phyloP scores from a whole-genome alignment of 2,888 invertebrate species.

The Taenaris catops region DNA sequence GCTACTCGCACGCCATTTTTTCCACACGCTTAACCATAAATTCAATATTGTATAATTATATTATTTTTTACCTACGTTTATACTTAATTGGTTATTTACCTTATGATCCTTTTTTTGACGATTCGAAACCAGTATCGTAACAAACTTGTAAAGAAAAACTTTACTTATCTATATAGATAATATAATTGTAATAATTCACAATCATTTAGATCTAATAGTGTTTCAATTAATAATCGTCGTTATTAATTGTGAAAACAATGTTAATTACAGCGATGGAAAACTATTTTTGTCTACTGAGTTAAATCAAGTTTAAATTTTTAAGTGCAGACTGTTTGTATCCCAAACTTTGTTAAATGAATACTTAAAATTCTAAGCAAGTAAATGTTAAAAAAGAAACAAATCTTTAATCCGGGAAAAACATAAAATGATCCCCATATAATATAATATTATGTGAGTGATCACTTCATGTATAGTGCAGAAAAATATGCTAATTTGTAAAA shows the following conservation, averaged over 20 bases:
- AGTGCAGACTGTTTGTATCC: no score
- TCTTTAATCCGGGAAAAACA: no score
- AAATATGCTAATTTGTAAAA: no score
- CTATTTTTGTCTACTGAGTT: not conserved
- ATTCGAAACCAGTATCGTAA: conserved; percentile 18
- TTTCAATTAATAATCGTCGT: conserved; percentile 1
- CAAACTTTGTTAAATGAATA: no score
- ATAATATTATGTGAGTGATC: no score
- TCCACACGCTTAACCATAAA: conserved; percentile 32
- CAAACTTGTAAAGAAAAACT: conserved; percentile 15
- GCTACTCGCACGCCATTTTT: conserved; percentile 47
- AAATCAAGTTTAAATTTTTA: conserved; percentile 6
- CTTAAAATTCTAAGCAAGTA: no score
- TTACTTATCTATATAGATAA: conserved; percentile 8
- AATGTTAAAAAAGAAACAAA: no score
- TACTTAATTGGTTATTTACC: conserved; percentile 11
- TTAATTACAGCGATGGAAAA: not conserved
- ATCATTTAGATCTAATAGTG: conserved; percentile 10
- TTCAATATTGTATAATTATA: conserved; percentile 35
- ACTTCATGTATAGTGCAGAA: no score
- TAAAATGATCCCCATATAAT: no score
- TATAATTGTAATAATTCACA: conserved; percentile 8
- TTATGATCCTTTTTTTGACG: conserved; percentile 15
- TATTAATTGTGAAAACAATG: conserved; percentile 1
- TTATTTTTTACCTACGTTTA: conserved; percentile 19